Evolutionary conservation across 2,888 invertebrate genomes (phyloP).

Genomic region (Platerodrilus igneus): DNA sequence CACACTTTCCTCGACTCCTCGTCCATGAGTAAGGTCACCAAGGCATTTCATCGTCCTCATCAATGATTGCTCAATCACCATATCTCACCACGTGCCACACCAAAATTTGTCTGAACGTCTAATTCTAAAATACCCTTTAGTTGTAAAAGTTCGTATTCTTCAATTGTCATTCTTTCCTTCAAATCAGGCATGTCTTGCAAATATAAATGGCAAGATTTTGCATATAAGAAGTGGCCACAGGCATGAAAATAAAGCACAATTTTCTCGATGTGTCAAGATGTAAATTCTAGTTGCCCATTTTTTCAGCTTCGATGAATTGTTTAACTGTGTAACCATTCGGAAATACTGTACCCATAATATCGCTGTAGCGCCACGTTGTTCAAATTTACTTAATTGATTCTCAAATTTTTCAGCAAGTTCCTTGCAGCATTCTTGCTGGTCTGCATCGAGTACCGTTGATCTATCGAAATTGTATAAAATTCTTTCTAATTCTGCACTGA

Average conservation of each 20-base stretch:
- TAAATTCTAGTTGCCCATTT: constrained; percentile 31
- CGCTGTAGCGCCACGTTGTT: constrained; percentile 28
- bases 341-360: constrained; percentile 34
- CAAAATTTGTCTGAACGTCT: constrained; percentile 26
- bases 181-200: constrained; percentile 41
- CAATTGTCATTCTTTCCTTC: constrained; percentile 25
- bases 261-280: constrained; percentile 33
- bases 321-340: constrained; percentile 33
- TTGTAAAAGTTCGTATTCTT: constrained; percentile 27
- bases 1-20: constrained; percentile 28
- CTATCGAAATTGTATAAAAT: constrained; percentile 18
- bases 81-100: constrained; percentile 31
- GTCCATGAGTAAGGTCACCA: constrained; percentile 32
- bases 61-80: constrained; percentile 37
- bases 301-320: constrained; percentile 36
- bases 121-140: no score
- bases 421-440: constrained; percentile 16
- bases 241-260: constrained; percentile 42
- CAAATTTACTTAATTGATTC: constrained; percentile 50
- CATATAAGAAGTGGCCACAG: constrained; percentile 40
- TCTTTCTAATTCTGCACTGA: constrained; percentile 17
- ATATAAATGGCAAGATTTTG: constrained; percentile 39
- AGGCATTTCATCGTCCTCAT: constrained; percentile 33
- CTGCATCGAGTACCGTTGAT: constrained; percentile 15
- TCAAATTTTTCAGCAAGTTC: constrained; percentile 44